Base-by-base conservation (phyloP, 1,140 invertebrate species). In the Euwallacea fornicatus region DNA sequence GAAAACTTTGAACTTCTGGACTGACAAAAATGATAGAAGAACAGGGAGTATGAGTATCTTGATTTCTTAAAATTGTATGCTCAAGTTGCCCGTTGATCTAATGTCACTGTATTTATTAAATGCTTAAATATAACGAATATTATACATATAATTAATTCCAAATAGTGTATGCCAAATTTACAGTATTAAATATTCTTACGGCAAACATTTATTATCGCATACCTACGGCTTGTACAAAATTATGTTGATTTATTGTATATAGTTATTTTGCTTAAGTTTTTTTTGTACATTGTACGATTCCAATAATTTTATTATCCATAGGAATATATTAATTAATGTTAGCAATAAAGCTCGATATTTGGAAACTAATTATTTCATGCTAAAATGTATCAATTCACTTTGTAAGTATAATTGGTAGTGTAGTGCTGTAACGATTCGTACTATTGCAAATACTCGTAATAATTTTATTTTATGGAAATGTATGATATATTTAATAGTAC, bases 121-220 rank as follows among this genome's bases (percentile, higher is more conserved):
- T 11, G 43, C 55, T 60, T 68, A 46, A 50, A 47, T 58, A 15
- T 60, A 60, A 3, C 16, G 16, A 68, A 7, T 66, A 60, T n/a
- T 64, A 64, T 33, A 33, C 21, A 4, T 33, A 33, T 33, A 66
- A 50, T 66, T 62, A 62, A 69, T 69, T 69, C 67, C 67, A 70
- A 70, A 64, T 65, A 70, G 69, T 70, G 69, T 70, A 70, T 70
- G 69, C 69, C 69, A 70, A 70, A 70, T 70, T 50, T 65, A 56
- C 69, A 70, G 69, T 70, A 70, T 70, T 70, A 70, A 42, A 70
- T 42, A 46, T 58, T 63, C 44, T 41, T 43, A 63, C 13, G 42
- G 69, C 50, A 54, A 62, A 9, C 21, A 43, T 61, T 61, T 47
- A 47, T 47, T 47, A 33, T 33, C 21, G 21, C 21, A 33, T 33